Conservation (phyloP, 1,140 invertebrate species). For the Drosophila ercepeae region DNA sequence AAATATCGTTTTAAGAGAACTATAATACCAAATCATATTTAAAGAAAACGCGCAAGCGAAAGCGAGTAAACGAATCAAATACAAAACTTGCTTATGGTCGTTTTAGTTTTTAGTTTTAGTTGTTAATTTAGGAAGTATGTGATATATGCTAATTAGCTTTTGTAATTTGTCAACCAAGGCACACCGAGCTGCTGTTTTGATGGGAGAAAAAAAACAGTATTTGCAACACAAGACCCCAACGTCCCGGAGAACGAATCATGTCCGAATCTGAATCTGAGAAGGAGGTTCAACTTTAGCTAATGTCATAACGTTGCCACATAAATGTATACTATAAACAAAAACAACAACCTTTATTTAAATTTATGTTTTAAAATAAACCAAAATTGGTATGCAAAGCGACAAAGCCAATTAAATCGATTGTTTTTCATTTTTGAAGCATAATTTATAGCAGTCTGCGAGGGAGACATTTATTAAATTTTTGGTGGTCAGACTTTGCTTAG, state of each 20-base stretch:
- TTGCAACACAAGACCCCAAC: constrained; percentile 38
- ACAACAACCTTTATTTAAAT: constrained; percentile 38
- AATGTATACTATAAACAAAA: constrained; percentile 50
- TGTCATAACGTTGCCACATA: constrained; percentile 62
- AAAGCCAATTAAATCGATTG: constrained; percentile 38
- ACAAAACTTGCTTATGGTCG: constrained; percentile 15
- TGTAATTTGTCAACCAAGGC: constrained; percentile 43
- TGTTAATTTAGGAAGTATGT: constrained; percentile 48
- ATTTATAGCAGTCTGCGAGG: neutral
- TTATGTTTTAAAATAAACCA: constrained; percentile 58
- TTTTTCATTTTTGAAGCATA: constrained; percentile 1
- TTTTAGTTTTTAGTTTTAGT: constrained; percentile 42
- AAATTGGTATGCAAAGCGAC: constrained; percentile 51
- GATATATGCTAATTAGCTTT: constrained; percentile 50
- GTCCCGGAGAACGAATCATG: neutral
- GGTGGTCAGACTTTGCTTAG: neutral
- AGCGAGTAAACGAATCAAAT: constrained; percentile 11
- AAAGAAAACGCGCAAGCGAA: too few species aligned
- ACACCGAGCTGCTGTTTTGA: constrained; percentile 31
- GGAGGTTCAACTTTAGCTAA: constrained; percentile 39
- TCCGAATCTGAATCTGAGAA: neutral
- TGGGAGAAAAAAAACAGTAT: constrained; percentile 26
- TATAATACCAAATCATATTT: constrained; percentile 71
- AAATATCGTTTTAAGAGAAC: constrained; percentile 54
- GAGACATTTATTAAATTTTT: neutral